A percentile compares a stretch with the other conserved stretches of the same genome.
These are phyloP conservation scores for Megalopta genalis DNA, from an alignment of 1,140 invertebrate species.

Conservation along the genomic window DNA sequence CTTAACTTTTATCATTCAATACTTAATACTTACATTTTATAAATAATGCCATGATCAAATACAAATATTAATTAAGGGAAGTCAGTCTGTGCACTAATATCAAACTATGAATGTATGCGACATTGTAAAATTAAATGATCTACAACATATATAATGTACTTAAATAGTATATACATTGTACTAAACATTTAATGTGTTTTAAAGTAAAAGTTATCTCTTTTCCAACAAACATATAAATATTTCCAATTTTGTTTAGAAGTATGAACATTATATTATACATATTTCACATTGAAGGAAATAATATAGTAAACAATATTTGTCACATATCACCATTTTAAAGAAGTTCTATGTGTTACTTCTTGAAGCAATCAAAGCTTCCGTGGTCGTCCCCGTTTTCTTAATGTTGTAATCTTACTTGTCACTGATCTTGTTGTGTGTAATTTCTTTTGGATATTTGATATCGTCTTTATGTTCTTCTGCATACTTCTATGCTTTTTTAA, in stretches of 20 bases:
- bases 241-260: slow-evolving; percentile 36
- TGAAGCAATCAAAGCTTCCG: slow-evolving; percentile 63
- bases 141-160: slow-evolving; percentile 24
- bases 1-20: background rate
- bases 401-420: slow-evolving; percentile 49
- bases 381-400: slow-evolving; percentile 62
- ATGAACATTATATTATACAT: slow-evolving; percentile 43
- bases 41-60: background rate
- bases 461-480: slow-evolving; percentile 23
- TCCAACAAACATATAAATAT: slow-evolving; percentile 49
- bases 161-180: slow-evolving; percentile 34
- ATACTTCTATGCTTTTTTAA: slow-evolving; percentile 57
- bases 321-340: slow-evolving; percentile 8
- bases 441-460: slow-evolving; percentile 55
- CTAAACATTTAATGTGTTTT: slow-evolving; percentile 5
- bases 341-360: background rate
- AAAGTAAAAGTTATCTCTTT: slow-evolving; percentile 24
- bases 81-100: slow-evolving; percentile 6
- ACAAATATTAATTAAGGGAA: slow-evolving; percentile 6
- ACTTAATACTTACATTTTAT: slow-evolving; percentile 3
- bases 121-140: slow-evolving; percentile 32
- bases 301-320: slow-evolving; percentile 16
- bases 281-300: slow-evolving; percentile 40
- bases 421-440: slow-evolving; percentile 55
- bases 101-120: slow-evolving; percentile 17